Evolutionary conservation across 2,888 invertebrate genomes (phyloP), one percentile per base, ranked within the genome.

Genomic region (Acrocyrtus sp.): DNA sequence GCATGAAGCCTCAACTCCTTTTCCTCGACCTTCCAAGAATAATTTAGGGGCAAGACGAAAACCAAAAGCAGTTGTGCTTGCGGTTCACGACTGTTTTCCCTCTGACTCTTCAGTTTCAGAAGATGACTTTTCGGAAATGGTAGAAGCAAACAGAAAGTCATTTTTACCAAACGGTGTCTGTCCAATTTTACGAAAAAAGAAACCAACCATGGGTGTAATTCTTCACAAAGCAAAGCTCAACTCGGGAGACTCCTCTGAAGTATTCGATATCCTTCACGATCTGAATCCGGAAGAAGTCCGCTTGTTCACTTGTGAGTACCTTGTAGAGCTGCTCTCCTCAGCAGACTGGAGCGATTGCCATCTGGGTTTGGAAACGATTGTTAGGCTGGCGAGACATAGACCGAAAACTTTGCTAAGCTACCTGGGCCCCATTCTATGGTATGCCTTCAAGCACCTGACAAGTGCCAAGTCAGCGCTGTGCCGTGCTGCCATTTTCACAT

Each of bases 81-180:
- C 67, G 12, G 51, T 67, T 10, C 67, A 58, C 21, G 67, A 67
- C 17, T 67, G 67, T 15, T 67, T 67, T 24, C 60, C 60, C n/a
- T 58, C 67, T 1, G 67, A 67, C 22, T 67, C 67, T n/a, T 67
- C 67, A 2, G 53, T 43, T 2, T 29, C 67, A 1, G 56, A 34
- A 10, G 54, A 6, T 2, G 29, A 58, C 1, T 43, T 51, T 0
- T 57, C 57, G 10, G 17, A 22, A 4, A 17, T n/a, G n/a, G 12
- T 62, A 26, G 67, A 67, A 8, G 19, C 60, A 22, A 21, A 39
- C 6, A 50, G 27, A 51, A 62, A 51, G 19, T 29, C 29, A 19
- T 24, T 8, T 17, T 41, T 57, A 15, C 22, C 26, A 10, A 48
- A 12, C 6, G 45, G 26, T 21, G 39, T 4, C 22, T 26, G 43